These are phyloP conservation scores for Nylanderia fulva DNA, from an alignment of 1,140 invertebrate species.

Conservation along the genomic window DNA sequence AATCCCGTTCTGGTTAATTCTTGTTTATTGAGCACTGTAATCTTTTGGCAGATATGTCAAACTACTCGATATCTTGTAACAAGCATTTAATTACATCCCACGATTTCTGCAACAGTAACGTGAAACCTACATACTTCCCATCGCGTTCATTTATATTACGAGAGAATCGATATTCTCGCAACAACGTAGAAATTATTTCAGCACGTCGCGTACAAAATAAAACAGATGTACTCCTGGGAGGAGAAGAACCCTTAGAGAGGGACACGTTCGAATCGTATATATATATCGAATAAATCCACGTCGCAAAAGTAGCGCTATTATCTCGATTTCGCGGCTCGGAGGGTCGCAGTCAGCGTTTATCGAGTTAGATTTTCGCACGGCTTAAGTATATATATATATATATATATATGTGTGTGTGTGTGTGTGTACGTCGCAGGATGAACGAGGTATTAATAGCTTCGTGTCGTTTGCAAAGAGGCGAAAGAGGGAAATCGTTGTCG, in stretches of 20 bases:
- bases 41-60: neutral
- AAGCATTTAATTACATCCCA: constrained; percentile 1
- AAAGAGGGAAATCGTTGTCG: constrained; percentile 26
- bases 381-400: too few species aligned
- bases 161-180: neutral
- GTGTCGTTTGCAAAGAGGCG: constrained; percentile 41
- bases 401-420: too few species aligned
- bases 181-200: neutral
- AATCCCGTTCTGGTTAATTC: too few species aligned
- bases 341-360: constrained; percentile 28
- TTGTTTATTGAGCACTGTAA: too few species aligned
- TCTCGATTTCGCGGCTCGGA: constrained; percentile 27
- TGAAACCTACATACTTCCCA: neutral
- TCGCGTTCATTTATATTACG: neutral
- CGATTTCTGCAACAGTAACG: neutral
- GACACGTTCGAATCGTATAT: constrained; percentile 18
- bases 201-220: neutral
- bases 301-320: constrained; percentile 19
- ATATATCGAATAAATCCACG: constrained; percentile 29
- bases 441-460: constrained; percentile 73
- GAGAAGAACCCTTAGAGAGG: neutral
- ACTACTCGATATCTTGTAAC: neutral
- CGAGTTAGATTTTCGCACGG: constrained; percentile 52
- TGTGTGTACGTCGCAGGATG: constrained; percentile 52
- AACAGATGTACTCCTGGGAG: neutral